Evolutionary conservation across 1,140 invertebrate genomes (phyloP), one percentile per base, ranked within the genome.

Genomic region (Plectrocnemia conspersa): DNA sequence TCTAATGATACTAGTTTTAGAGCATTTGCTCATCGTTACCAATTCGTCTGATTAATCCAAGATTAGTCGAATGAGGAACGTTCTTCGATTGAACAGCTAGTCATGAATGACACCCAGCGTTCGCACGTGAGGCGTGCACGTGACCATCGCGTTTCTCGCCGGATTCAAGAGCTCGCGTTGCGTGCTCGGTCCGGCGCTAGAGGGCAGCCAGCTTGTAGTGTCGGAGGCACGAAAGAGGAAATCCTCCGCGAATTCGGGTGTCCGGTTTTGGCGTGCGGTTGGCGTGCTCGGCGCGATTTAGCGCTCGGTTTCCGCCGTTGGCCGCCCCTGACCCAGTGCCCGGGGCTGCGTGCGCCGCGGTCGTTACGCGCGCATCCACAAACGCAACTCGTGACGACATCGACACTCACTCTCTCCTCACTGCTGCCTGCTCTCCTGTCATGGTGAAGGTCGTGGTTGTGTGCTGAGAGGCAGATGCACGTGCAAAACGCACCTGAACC

Each of bases 291-390:
- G 15, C 19, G 41, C 19, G 22, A 10, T 41, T 13, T 41, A 19
- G 15, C 16, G 2, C 3, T 3, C 10, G 45, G n/a, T 46, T 15
- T 27, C 27, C 10, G 42, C 15, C 10, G 32, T 49, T 24, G 47
- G 29, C 16, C 35, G 47, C n/a, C 47, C 47, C 24, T 50, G 47
- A 50, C 47, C 47, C 47, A 50, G 47, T 33, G 47, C 33, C 33
- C 22, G 19, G 24, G 33, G 33, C 33, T 15, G 33, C 32, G 42
- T 45, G 42, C 25, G 47, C 47, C 47, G 10, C 6, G 18, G 21
- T 35, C 45, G 45, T 33, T 48, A 35, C 45, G n/a, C 41, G 19
- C 45, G 27, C 5, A 36, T 18, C 36, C n/a, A 18, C 36, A 10
- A 15, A 3, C 9, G 15, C 16, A 40, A 3, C 36, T 18, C 36